Evolutionary conservation across 2,797 vertebrate species (phyloP).

Genomic region (Phalloptychus januarius): DNA sequence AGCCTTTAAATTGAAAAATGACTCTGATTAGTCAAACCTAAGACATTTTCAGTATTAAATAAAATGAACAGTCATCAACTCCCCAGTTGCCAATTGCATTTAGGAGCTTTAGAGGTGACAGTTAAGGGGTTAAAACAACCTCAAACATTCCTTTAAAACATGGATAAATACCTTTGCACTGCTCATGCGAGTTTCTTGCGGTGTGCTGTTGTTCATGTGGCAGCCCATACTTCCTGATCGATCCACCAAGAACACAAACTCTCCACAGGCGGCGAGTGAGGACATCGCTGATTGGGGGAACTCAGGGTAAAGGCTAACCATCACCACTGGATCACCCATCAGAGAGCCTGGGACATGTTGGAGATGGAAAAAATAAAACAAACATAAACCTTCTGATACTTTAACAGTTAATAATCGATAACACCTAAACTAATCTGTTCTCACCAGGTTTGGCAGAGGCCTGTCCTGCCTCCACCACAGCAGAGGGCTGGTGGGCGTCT

Average conservation of each 20-base stretch:
- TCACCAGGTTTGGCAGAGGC: slow-evolving; percentile 73
- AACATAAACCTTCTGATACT: background rate
- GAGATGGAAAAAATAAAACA: background rate
- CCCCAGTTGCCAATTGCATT: too few species aligned
- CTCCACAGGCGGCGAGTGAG: slow-evolving; percentile 65
- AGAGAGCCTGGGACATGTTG: slow-evolving; percentile 70
- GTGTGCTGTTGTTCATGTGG: slow-evolving; percentile 14
- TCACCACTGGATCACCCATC: slow-evolving; percentile 82
- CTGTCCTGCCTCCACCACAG: slow-evolving; percentile 80
- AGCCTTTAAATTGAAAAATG: background rate
- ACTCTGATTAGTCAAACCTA: background rate
- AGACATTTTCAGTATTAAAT: too few species aligned
- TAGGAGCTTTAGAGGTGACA: too few species aligned
- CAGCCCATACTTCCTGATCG: slow-evolving; percentile 84
- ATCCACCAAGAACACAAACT: slow-evolving; percentile 88
- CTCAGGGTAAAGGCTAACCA: slow-evolving; percentile 86
- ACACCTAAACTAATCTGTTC: background rate
- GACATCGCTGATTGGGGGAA: slow-evolving; percentile 74
- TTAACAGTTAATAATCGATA: background rate
- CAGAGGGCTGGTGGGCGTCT: slow-evolving; percentile 80
- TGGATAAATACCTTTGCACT: slow-evolving; percentile 80
- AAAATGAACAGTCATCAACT: background rate
- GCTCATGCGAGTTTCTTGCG: slow-evolving; percentile 65
- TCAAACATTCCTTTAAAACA: background rate
- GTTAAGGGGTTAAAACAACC: background rate